These are phyloP conservation scores for Brachionus asplanchnoidis DNA, from an alignment of 1,140 invertebrate genomes.

Conservation along the genomic window DNA sequence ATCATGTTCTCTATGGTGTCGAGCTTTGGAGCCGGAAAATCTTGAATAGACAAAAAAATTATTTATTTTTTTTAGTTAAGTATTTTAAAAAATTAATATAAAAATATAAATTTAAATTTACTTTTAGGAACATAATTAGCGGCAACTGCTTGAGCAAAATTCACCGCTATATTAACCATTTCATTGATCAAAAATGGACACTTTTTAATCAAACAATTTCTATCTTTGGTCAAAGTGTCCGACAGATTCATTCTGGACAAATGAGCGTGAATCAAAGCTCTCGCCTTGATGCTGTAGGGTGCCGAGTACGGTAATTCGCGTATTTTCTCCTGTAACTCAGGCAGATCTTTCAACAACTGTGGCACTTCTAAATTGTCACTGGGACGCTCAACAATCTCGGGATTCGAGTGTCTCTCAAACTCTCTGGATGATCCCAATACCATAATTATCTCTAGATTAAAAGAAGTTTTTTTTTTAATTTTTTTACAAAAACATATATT, in stretches of 20 bases:
- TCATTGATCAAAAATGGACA: conserved; percentile 93
- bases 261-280: conserved; percentile 88
- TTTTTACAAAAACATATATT: neutral
- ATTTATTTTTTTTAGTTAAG: neutral
- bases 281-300: conserved; percentile 91
- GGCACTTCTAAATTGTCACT: conserved; percentile 93
- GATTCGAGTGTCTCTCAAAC: conserved; percentile 88
- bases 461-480: conserved; percentile 19
- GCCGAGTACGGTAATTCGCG: conserved; percentile 85
- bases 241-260: conserved; percentile 75
- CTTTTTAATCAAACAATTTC: conserved; percentile 75
- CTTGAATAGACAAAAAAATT: conserved; percentile 53
- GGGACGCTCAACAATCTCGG: conserved; percentile 83
- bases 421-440: conserved; percentile 89
- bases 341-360: conserved; percentile 78
- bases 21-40: conserved; percentile 74
- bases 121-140: conserved; percentile 66
- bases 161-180: conserved; percentile 90
- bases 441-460: conserved; percentile 74
- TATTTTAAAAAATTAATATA: no score
- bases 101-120: conserved; percentile 54
- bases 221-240: conserved; percentile 69
- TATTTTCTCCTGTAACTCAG: conserved; percentile 84
- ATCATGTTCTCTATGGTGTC: conserved; percentile 96
- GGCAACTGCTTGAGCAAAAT: conserved; percentile 83